Conservation (phyloP, 2,113 vertebrate species). For the Halcyon senegalensis region DNA sequence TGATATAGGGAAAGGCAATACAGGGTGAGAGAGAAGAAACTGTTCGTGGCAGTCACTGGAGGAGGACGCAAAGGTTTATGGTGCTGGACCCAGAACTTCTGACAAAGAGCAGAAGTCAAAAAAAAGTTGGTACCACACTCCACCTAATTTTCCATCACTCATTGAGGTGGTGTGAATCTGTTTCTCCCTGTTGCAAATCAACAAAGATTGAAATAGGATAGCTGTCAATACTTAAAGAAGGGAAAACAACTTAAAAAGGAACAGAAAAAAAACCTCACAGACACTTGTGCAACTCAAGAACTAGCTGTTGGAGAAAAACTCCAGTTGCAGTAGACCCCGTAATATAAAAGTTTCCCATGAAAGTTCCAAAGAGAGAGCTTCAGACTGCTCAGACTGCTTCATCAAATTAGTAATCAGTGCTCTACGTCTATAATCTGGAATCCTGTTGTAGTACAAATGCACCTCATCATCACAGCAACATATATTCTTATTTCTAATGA, state of each 20-base stretch:
- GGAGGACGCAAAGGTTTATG: background rate
- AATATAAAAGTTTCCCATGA: background rate
- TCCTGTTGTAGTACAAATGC: background rate
- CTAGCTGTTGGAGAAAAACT: background rate
- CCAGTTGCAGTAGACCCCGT: background rate
- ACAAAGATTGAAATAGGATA: background rate
- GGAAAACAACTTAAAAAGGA: background rate
- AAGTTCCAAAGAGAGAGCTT: background rate
- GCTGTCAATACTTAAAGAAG: background rate
- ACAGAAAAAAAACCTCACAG: background rate
- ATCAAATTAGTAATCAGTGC: background rate
- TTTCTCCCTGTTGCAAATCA: background rate
- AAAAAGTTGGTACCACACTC: background rate
- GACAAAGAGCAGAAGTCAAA: background rate
- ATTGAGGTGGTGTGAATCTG: fast-evolving
- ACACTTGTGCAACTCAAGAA: background rate
- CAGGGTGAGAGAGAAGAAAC: background rate
- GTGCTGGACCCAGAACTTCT: background rate
- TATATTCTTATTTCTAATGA: background rate
- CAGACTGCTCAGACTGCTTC: background rate
- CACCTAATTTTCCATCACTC: background rate
- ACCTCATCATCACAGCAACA: background rate
- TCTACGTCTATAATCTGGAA: background rate
- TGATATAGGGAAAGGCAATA: background rate
- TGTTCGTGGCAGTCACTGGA: fast-evolving